A percentile compares a stretch with the other conserved stretches of the same genome.
Evolutionary conservation across 2,888 invertebrate species (phyloP).

Genomic region (Rotaria macrura): DNA sequence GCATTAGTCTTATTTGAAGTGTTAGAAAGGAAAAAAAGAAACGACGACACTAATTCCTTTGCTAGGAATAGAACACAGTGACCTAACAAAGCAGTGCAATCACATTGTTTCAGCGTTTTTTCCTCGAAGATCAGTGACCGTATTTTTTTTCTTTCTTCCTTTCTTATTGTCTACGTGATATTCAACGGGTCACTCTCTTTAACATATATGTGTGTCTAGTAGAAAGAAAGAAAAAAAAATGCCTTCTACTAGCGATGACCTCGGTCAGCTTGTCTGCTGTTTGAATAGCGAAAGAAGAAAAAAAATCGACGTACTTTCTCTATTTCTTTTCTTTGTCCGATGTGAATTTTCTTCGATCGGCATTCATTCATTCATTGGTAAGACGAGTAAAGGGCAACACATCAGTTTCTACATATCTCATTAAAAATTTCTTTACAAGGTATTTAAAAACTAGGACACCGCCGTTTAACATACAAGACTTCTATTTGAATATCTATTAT

Average conservation of each 20-base stretch:
- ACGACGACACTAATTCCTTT: too few relatives aligned
- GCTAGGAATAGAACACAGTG: too few relatives aligned
- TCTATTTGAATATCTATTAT: neutral
- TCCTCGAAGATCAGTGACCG: neutral
- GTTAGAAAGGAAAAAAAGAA: too few relatives aligned
- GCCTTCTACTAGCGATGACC: neutral
- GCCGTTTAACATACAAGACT: too few relatives aligned
- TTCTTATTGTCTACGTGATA: neutral
- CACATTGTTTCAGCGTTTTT: neutral
- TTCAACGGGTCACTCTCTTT: neutral
- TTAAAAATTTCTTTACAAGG: too few relatives aligned
- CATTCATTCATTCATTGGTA: neutral
- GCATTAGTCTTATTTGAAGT: too few relatives aligned
- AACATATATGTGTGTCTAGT: neutral
- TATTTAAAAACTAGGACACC: too few relatives aligned
- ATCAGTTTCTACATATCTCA: neutral
- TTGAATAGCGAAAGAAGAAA: neutral
- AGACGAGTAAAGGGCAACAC: neutral
- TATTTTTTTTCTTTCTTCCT: neutral
- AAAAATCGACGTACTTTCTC: neutral
- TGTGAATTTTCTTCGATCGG: neutral
- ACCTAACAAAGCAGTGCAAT: too few relatives aligned
- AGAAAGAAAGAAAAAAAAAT: neutral
- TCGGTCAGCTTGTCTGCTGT: neutral
- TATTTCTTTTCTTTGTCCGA: neutral